Evolutionary conservation across 2,888 invertebrate genomes (phyloP), one percentile per base, ranked within the genome.

Genomic region (Caenorhabditis sp.): DNA sequence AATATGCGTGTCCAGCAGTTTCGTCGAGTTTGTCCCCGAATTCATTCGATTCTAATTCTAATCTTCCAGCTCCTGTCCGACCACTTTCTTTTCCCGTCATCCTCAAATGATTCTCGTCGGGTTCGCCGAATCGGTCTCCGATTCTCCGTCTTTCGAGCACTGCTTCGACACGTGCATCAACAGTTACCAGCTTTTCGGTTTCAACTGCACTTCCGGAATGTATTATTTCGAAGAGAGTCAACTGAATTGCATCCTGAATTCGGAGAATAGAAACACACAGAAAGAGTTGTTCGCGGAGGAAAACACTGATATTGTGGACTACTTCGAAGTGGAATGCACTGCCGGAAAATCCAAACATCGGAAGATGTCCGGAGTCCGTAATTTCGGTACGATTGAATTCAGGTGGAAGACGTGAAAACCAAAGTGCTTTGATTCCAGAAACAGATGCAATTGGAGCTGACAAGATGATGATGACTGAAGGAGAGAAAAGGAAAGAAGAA

Each of bases 21-120:
- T 86, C 27, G 61, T 61, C n/a, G 48, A 63, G 74, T 75, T 20
- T 53, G 63, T 46, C 13, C n/a, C n/a, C n/a, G n/a, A n/a, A n/a
- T n/a, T n/a, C n/a, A n/a, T n/a, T n/a, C n/a, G n/a, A n/a, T n/a
- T n/a, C n/a, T n/a, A n/a, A n/a, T n/a, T n/a, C n/a, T n/a, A n/a
- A 11, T 37, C 63, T 72, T 77, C 11, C 66, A 87, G 86, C 30
- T 62, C 79, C 11, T 89, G 88, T 50, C 78, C 83, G 13, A 58
- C 76, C 7, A 79, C 84, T 2, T 89, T 86, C 74, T 89, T 86
- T 74, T 78, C 80, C 24, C 85, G 89, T 1, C 83, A 81, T 41
- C 89, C 89, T 7, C 89, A 89, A 62, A 88, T 87, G 87, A 89
- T 89, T 37, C 82, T 89, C 1, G 89, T 89, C 13, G 89, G 89